Base-by-base conservation (phyloP, 2,888 invertebrate genomes). In the Cosmia pyralina region DNA sequence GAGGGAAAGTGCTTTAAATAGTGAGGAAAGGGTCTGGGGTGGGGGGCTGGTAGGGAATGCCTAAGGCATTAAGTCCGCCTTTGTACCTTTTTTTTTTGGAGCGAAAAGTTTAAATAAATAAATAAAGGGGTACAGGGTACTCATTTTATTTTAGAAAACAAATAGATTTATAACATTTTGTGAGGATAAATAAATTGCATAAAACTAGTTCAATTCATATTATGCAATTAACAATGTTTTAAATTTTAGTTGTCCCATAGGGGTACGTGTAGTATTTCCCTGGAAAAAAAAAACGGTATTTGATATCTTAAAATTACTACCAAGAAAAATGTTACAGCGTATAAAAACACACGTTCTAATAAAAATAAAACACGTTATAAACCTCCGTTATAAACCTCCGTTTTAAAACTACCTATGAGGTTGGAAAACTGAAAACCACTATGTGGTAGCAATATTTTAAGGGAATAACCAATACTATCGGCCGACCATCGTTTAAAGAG, bases 391-490 rank as follows among this genome's bases (percentile, higher is more conserved):
- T n/a, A n/a, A 75, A 66, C 46, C 60, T 15, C 38, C 46, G 28
- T 74, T 74, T 73, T 70, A 72, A 77, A 77, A 63, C 38, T 46
- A 72, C 67, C 69, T 64, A 76, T 66, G 58, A 73, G 79, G 66
- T 81, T 70, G 79, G 74, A 77, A 75, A 84, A 79, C 71, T 77
- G 81, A 75, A 78, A 75, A 85, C 77, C 72, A 75, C 83, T 83
- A 77, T 83, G 73, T 78, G 75, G 75, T 70, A 77, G 83, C 86
- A 85, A 90, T 92, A 91, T 92, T 90, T 93, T 89, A 89, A 90
- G 88, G 86, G 85, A 90, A 88, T 89, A 88, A 83, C 89, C 91
- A 90, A 92, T 91, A 90, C 87, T 87, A 91, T 90, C 90, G 82
- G 79, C 85, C 81, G 78, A 64, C 80, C 87, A 83, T 88, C 74